Evolutionary conservation across 2,113 vertebrate species (phyloP).

Genomic region (Melozone crissalis): DNA sequence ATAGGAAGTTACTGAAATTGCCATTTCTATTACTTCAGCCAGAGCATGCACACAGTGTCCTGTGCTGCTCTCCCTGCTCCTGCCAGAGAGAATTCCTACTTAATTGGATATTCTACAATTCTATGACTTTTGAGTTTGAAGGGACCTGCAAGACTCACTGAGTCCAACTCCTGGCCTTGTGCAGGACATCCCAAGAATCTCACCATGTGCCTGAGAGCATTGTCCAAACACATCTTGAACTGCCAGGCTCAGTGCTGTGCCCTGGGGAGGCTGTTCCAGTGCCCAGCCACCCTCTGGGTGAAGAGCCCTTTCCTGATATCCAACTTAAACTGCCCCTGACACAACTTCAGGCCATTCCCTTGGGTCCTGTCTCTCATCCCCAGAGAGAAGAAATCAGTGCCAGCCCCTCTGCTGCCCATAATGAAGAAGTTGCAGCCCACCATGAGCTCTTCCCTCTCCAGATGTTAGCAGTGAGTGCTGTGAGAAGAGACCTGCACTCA

Average conservation of each 20-base stretch:
- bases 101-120: neutral
- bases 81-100: neutral
- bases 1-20: neutral
- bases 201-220: accelerated
- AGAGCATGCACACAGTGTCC: accelerated
- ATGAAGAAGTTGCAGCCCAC: neutral
- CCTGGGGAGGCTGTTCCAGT: neutral
- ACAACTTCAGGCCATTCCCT: neutral
- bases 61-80: neutral
- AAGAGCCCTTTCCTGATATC: accelerated
- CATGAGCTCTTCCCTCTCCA: neutral
- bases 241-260: neutral
- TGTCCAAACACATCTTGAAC: neutral
- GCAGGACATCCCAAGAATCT: neutral
- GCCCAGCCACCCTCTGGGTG: neutral
- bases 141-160: neutral
- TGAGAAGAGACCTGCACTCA: accelerated
- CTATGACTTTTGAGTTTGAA: neutral
- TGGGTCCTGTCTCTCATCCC: neutral
- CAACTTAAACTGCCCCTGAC: neutral
- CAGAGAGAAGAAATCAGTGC: neutral
- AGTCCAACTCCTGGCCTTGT: neutral
- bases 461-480: neutral
- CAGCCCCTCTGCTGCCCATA: neutral
- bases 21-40: neutral